phyloP scores from a whole-genome alignment of 2,113 vertebrate genomes.

The Dendropsophus ebraccatus region DNA sequence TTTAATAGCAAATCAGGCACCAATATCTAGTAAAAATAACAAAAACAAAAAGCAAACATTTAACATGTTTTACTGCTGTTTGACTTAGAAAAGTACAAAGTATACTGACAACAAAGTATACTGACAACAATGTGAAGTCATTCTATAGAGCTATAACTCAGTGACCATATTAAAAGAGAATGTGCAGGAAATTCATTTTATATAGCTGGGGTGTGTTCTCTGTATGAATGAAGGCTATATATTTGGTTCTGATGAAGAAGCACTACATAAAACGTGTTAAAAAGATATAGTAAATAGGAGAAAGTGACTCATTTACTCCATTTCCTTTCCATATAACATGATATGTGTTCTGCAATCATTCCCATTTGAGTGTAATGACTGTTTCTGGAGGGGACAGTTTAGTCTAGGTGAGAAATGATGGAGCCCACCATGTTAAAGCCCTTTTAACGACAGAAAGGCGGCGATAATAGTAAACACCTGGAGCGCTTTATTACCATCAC shows the following conservation, averaged over 20 bases:
- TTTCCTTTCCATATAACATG: background rate
- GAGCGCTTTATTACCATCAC: constrained; percentile 48
- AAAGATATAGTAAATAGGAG: background rate
- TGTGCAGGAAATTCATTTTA: too few relatives aligned
- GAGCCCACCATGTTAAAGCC: constrained; percentile 13
- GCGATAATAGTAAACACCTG: constrained; percentile 50
- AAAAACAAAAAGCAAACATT: too few relatives aligned
- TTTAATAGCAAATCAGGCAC: too few relatives aligned
- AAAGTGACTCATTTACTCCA: background rate
- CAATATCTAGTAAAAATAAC: too few relatives aligned
- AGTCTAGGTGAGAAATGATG: constrained; percentile 21
- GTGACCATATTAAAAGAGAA: too few relatives aligned
- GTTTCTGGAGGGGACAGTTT: constrained; percentile 21
- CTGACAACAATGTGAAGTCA: too few relatives aligned
- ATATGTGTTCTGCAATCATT: background rate
- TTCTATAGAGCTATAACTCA: too few relatives aligned
- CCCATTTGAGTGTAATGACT: background rate
- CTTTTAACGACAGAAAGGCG: constrained; percentile 18
- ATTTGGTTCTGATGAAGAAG: background rate
- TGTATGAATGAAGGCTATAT: background rate
- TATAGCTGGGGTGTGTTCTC: background rate
- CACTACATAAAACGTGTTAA: background rate
- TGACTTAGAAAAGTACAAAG: too few relatives aligned
- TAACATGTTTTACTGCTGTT: too few relatives aligned
- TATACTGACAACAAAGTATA: too few relatives aligned